Evolutionary conservation across 2,888 invertebrate genomes (phyloP).

Genomic region (Oscheius sp.): DNA sequence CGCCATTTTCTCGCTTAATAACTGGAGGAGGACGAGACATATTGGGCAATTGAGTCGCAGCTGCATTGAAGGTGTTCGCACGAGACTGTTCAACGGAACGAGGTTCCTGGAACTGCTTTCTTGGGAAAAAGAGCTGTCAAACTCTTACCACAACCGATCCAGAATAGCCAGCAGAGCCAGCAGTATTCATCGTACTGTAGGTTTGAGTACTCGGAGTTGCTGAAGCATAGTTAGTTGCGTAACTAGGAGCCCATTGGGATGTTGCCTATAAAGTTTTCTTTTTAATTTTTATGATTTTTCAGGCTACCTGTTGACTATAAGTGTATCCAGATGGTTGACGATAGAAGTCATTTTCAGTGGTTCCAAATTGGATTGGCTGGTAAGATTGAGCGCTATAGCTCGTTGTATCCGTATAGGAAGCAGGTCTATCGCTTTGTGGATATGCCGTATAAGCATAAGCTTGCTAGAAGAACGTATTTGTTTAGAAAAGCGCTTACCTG

Average conservation of each 20-base stretch:
- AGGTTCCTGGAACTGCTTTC: not conserved
- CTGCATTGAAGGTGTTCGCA: conserved; percentile 14
- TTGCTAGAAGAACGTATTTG: not conserved
- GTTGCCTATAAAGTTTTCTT: not conserved
- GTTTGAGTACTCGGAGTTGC: not conserved
- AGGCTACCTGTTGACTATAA: conserved; percentile 16
- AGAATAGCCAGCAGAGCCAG: not conserved
- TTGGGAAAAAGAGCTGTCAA: no score
- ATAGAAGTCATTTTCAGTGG: not conserved
- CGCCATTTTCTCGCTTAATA: conserved; percentile 26
- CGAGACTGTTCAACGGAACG: conserved; percentile 22
- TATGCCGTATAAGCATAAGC: conserved; percentile 4
- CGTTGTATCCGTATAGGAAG: not conserved
- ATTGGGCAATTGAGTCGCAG: conserved; percentile 28
- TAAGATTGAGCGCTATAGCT: not conserved
- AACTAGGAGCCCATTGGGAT: not conserved
- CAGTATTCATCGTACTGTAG: no score
- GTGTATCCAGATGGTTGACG: conserved; percentile 1
- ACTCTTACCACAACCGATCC: no score
- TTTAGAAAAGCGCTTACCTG: not conserved
- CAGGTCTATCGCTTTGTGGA: conserved; percentile 12
- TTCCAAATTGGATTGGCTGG: conserved; percentile 3
- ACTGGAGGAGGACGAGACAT: conserved; percentile 30
- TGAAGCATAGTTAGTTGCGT: not conserved
- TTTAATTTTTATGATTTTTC: no score